phyloP scores from a whole-genome alignment of 1,140 invertebrate species.

The Drosophila sechellia region DNA sequence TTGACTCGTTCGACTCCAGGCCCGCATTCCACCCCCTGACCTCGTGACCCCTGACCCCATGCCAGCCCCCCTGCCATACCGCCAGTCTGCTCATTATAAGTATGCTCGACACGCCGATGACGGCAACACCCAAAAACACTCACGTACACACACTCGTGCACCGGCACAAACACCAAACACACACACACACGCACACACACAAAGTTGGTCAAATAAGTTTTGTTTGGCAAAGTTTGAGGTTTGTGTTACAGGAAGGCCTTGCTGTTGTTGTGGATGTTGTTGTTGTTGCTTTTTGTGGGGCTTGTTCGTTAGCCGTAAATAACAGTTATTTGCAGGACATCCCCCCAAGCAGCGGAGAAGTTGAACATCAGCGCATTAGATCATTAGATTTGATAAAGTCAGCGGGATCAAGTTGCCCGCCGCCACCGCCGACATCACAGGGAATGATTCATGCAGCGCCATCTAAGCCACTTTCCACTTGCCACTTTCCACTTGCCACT shows the following conservation, averaged over 20 bases:
- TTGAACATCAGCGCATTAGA: slow-evolving; percentile 54
- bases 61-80: background rate
- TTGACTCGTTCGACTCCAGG: slow-evolving; percentile 12
- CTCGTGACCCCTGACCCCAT: slow-evolving; percentile 21
- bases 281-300: background rate
- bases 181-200: slow-evolving; percentile 12
- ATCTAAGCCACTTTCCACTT: slow-evolving; percentile 1
- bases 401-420: background rate
- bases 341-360: slow-evolving; percentile 14
- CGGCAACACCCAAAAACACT: slow-evolving; percentile 49
- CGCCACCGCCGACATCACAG: slow-evolving; percentile 8
- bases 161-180: slow-evolving; percentile 17
- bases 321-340: slow-evolving; percentile 44
- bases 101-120: slow-evolving; percentile 51
- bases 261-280: slow-evolving; percentile 13
- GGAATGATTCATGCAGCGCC: slow-evolving; percentile 25
- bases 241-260: slow-evolving; percentile 49
- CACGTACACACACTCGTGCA: slow-evolving; percentile 31
- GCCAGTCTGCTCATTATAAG: slow-evolving; percentile 45
- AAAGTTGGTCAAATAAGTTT: slow-evolving; percentile 74
- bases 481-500: slow-evolving; percentile 8
- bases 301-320: slow-evolving; percentile 43
- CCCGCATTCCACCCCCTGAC: slow-evolving; percentile 1
- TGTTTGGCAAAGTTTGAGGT: slow-evolving; percentile 67
- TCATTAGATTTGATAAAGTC: slow-evolving; percentile 66